phyloP scores from a whole-genome alignment of 2,113 vertebrate genomes.

The Oncorhynchus mykiss region DNA sequence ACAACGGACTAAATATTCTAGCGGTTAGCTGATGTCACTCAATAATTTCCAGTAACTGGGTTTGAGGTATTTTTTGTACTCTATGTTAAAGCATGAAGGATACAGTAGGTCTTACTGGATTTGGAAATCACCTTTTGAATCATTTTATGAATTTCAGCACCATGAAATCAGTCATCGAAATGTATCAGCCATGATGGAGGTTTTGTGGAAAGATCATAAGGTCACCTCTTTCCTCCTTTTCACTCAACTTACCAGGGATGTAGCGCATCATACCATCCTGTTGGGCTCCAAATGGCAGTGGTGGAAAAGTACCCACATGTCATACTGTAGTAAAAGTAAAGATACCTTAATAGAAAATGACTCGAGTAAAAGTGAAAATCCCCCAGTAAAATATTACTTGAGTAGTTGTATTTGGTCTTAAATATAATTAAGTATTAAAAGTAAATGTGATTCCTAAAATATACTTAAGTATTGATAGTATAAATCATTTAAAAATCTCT shows the following conservation, averaged over 20 bases:
- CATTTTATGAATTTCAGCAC: background rate
- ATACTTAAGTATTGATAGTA: no score
- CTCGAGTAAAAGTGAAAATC: no score
- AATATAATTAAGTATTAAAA: no score
- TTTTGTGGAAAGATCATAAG: background rate
- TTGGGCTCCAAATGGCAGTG: background rate
- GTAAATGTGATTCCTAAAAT: no score
- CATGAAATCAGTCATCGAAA: background rate
- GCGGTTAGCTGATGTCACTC: background rate
- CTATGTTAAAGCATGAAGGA: background rate
- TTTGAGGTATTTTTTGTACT: background rate
- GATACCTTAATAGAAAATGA: no score
- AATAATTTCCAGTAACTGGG: constrained; percentile 4
- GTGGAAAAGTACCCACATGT: no score
- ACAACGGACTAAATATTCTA: background rate
- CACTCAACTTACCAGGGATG: background rate
- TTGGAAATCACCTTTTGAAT: background rate
- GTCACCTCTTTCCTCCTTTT: constrained; percentile 2
- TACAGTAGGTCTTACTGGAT: background rate
- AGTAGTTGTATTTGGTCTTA: no score
- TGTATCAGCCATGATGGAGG: background rate
- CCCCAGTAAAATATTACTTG: no score
- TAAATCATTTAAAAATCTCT: no score
- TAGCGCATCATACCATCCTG: background rate
- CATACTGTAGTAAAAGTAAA: no score